Percentiles rank a stretch among this genome's conserved stretches.
These are phyloP conservation scores for Eurytoma adleriae DNA, from an alignment of 2,888 invertebrate genomes.

Conservation along the genomic window DNA sequence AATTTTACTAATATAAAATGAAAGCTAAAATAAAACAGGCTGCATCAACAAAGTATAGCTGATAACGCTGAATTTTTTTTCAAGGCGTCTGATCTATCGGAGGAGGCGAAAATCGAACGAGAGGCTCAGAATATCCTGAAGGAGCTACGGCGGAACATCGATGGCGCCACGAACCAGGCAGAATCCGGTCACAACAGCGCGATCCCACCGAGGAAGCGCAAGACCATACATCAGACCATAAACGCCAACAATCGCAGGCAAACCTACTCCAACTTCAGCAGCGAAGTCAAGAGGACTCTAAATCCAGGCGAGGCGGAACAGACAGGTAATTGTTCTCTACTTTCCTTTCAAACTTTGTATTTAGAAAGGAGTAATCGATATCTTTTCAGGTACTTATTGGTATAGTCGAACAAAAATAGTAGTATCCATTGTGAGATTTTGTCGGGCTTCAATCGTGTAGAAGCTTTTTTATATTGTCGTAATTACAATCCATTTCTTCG, in stretches of 20 bases:
- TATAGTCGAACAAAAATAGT: no score
- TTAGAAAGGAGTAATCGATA: no score
- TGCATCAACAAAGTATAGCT: no score
- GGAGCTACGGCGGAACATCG: slow-evolving; percentile 88
- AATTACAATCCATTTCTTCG: no score
- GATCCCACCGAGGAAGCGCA: slow-evolving; percentile 42
- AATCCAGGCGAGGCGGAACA: neutral
- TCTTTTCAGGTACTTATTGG: no score
- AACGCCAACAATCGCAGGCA: slow-evolving; percentile 6
- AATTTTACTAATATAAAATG: no score
- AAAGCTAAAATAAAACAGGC: no score
- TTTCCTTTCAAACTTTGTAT: no score
- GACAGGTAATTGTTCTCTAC: slow-evolving; percentile 22
- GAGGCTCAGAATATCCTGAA: slow-evolving; percentile 94
- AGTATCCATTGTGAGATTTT: no score
- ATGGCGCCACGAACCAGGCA: slow-evolving; percentile 71
- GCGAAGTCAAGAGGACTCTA: slow-evolving; percentile 19
- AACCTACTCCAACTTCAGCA: slow-evolving; percentile 34
- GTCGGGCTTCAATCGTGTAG: no score
- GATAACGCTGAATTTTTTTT: neutral
- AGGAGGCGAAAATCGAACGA: slow-evolving; percentile 83
- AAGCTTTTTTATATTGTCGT: no score
- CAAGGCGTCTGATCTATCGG: slow-evolving; percentile 87
- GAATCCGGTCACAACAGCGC: neutral
- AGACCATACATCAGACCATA: slow-evolving; percentile 28